Evolutionary conservation across 2,888 invertebrate species (phyloP), one percentile per base, ranked within the genome.

Genomic region (Falcaria lacertinaria): DNA sequence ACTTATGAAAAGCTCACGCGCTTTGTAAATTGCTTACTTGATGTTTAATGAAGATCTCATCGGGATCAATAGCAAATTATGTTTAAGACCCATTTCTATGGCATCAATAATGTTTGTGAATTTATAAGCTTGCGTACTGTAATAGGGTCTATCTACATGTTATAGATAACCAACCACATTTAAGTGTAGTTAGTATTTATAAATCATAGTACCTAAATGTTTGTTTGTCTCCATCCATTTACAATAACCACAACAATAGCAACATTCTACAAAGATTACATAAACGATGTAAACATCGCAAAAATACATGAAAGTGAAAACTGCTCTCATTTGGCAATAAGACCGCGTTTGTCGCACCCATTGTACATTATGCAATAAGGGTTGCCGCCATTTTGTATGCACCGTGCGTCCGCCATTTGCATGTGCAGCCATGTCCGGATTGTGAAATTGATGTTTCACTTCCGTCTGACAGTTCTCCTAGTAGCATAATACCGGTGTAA

Each of bases 361-460:
- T 69, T 63, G 63, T 66, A 49, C 65, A 68, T 88, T 87, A 88
- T 78, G 86, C 73, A 87, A 88, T 80, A 82, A 81, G 84, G 86
- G 85, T 70, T 72, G 75, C 44, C 47, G 59, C 49, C 45, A 69
- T 71, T 59, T 60, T 52, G 58, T 52, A 80, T 76, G 70, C 80
- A 15, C 8, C 42, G 19, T 55, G 52, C 62, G 67, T 57, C 50
- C 46, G 69, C 46, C 64, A 75, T 80, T 74, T 64, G 65, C 70
- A 80, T 79, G 54, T 61, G 48, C 44, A 50, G 64, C 67, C 71
- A 76, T 79, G 84, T 84, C 80, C 80, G 84, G 79, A 79, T 84
- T 86, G 83, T 80, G 85, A 85, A 86, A 86, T 80, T 69, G 69
- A 67, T 83, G 67, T 80, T 83, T 85, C 78, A 84, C 85, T 87